phyloP scores from a whole-genome alignment of 2,113 vertebrate genomes.

The Aleadryas rufinucha region DNA sequence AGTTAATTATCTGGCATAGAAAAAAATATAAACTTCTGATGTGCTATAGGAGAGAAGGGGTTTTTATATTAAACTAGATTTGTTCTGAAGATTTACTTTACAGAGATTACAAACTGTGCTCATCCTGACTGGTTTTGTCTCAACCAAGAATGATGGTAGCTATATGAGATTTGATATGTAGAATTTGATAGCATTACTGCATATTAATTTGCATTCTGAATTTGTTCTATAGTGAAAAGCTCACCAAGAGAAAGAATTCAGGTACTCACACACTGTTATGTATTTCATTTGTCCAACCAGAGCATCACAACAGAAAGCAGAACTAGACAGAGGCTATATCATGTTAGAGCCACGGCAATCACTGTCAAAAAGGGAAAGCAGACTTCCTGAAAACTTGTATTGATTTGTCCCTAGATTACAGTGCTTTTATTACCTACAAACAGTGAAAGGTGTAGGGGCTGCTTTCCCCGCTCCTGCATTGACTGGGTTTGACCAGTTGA shows the following conservation, averaged over 20 bases:
- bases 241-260: neutral
- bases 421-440: neutral
- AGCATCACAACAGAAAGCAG: neutral
- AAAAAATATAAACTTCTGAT: neutral
- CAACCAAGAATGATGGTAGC: neutral
- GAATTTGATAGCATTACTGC: neutral
- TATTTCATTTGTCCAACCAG: neutral
- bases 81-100: neutral
- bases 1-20: neutral
- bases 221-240: neutral
- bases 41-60: neutral
- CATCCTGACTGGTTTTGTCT: neutral
- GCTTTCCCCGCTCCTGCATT: neutral
- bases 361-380: neutral
- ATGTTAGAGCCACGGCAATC: neutral
- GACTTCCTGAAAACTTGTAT: neutral
- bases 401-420: neutral
- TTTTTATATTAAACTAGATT: neutral
- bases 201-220: neutral
- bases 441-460: neutral
- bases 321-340: neutral
- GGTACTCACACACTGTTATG: neutral
- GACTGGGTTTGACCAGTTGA: neutral
- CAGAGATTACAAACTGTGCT: neutral
- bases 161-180: neutral